phyloP scores from a whole-genome alignment of 2,888 invertebrate species.

The Pheosia tremula region DNA sequence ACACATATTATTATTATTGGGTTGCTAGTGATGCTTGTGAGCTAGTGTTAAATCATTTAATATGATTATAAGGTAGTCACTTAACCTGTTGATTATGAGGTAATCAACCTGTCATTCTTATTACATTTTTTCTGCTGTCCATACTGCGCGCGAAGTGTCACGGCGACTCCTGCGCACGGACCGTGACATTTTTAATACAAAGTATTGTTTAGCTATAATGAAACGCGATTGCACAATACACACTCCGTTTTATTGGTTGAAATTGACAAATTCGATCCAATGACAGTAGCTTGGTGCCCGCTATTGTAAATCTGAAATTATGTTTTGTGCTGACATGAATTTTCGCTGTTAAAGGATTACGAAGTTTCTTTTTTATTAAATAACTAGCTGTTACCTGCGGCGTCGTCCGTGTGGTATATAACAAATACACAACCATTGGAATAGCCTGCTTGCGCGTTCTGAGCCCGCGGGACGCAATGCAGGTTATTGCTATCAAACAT shows the following conservation, averaged over 20 bases:
- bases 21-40: no score
- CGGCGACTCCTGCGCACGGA: constrained; percentile 38
- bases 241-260: constrained; percentile 24
- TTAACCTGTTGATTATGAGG: no score
- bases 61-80: no score
- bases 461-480: no score
- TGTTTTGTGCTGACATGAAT: constrained; percentile 1
- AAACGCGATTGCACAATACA: constrained; percentile 34
- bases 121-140: constrained; percentile 17
- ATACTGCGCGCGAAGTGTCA: constrained; percentile 32
- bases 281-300: constrained; percentile 5
- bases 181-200: constrained; percentile 40
- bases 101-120: no score
- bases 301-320: constrained; percentile 11
- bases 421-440: no score
- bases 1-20: no score
- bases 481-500: no score
- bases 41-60: no score
- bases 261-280: constrained; percentile 24
- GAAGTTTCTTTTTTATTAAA: background rate
- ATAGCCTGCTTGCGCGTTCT: no score
- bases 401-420: no score
- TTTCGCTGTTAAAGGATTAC: background rate
- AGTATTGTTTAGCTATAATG: constrained; percentile 43
- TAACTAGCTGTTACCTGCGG: no score